Evolutionary conservation across 2,888 invertebrate species (phyloP).

Genomic region (Hydraecia micacea): DNA sequence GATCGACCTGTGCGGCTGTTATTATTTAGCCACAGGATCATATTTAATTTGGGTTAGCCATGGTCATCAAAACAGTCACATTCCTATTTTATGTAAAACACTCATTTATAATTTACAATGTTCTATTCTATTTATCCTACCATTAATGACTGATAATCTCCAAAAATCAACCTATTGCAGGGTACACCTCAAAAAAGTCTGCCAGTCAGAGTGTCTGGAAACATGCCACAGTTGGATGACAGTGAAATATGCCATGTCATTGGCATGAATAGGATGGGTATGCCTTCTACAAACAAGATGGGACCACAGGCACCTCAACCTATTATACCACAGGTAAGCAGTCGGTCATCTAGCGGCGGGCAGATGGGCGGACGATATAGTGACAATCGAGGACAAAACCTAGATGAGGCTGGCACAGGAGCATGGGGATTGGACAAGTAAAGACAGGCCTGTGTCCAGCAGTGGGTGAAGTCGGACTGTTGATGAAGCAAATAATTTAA

Average conservation of each 20-base stretch:
- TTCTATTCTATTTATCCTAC: neutral
- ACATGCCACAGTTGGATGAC: conserved; percentile 54
- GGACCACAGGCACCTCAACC: conserved; percentile 33
- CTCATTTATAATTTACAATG: neutral
- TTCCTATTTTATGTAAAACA: neutral
- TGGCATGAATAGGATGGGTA: conserved; percentile 35
- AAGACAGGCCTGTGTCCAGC: no score
- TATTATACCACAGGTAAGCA: conserved; percentile 19
- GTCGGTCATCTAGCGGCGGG: no score
- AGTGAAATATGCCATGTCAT: conserved; percentile 46
- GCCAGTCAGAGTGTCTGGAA: conserved; percentile 48
- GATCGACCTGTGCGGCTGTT: no score
- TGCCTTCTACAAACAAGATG: conserved; percentile 43
- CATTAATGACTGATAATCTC: neutral
- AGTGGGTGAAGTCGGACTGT: no score
- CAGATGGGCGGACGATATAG: no score
- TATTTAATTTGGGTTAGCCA: neutral
- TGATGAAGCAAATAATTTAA: neutral
- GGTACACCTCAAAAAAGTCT: conserved; percentile 38
- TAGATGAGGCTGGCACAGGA: no score
- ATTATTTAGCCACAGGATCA: no score
- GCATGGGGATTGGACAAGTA: no score
- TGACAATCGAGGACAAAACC: no score
- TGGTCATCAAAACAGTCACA: neutral
- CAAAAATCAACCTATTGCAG: conserved; percentile 34